Base-by-base conservation (phyloP, 2,888 invertebrate species). In the Acanthosepion pharaonis region DNA sequence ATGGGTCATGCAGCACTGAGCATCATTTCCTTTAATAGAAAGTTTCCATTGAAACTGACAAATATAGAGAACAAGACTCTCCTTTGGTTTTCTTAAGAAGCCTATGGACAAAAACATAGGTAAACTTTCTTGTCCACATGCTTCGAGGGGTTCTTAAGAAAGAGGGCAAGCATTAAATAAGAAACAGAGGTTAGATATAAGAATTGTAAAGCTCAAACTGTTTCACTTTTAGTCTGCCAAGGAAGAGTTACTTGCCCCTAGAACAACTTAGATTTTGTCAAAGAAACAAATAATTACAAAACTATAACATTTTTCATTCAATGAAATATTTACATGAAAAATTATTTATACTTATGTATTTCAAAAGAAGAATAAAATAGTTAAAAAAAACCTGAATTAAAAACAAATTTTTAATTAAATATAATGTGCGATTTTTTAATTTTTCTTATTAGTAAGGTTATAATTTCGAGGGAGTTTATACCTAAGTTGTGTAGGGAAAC, bases 111-210 rank as follows among this genome's bases (percentile, higher is more conserved):
- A 78, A 25, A 78, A 78, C n/a, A n/a, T n/a, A 78, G n/a, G 5
- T 78, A 33, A n/a, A 78, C n/a, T 78, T 78, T 78, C 78, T 78
- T 78, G n/a, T 78, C 5, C 15, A 11, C n/a, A 78, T 78, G 28
- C n/a, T n/a, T 15, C 9, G 15, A 9, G 78, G 11, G n/a, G 33
- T 15, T n/a, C 5, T n/a, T 11, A n/a, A 33, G 18, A n/a, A n/a
- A 78, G 78, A 78, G 78, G n/a, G 33, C n/a, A 78, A 78, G 78
- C 78, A n/a, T 78, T 78, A n/a, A 78, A 78, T 78, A 78, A 78
- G 78, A 78, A 78, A 78, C 78, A n/a, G 2, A 28, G 78, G 78
- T 78, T 33, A 78, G 78, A 78, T 78, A n/a, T 18, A n/a, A 78
- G n/a, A 78, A n/a, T 9, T 9, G n/a, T 33, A 8, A 78, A 78